phyloP scores from a whole-genome alignment of 2,888 invertebrate genomes.

The Dasypogon diadema region DNA sequence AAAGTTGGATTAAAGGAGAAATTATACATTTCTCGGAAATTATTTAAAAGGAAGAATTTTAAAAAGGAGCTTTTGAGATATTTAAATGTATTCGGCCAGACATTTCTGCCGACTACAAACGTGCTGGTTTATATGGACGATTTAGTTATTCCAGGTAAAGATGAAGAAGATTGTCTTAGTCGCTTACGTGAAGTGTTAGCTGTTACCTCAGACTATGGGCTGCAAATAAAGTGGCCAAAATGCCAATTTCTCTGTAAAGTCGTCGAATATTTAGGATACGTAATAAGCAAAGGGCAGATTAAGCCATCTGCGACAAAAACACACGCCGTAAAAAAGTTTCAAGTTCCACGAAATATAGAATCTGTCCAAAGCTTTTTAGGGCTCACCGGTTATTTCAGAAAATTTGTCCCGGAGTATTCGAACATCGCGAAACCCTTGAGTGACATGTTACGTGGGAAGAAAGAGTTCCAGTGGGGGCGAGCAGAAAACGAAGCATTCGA shows the following conservation, averaged over 20 bases:
- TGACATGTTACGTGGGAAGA: background rate
- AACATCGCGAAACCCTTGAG: conserved; percentile 58
- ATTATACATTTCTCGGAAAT: too few relatives aligned
- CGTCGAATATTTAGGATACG: conserved; percentile 18
- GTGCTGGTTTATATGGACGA: conserved; percentile 57
- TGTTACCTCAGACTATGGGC: conserved; percentile 51
- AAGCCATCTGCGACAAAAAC: conserved; percentile 58
- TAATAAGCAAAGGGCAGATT: background rate
- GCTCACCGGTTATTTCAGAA: conserved; percentile 56
- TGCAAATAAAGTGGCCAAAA: conserved; percentile 56
- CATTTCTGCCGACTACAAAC: too few relatives aligned
- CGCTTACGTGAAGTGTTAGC: conserved; percentile 52
- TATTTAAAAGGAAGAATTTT: too few relatives aligned
- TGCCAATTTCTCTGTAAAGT: conserved; percentile 52
- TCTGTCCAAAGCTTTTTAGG: conserved; percentile 60
- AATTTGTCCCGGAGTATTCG: conserved; percentile 13
- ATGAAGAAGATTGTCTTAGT: conserved; percentile 52
- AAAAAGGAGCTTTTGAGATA: too few relatives aligned
- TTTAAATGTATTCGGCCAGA: too few relatives aligned
- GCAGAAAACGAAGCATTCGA: conserved; percentile 51
- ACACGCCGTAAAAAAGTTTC: conserved; percentile 58
- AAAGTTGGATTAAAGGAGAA: too few relatives aligned
- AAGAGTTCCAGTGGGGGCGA: conserved; percentile 52
- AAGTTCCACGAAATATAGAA: conserved; percentile 57
- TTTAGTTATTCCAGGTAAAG: conserved; percentile 54